Evolutionary conservation across 2,797 vertebrate genomes (phyloP).

Genomic region (Microctenopoma steveboyesi): DNA sequence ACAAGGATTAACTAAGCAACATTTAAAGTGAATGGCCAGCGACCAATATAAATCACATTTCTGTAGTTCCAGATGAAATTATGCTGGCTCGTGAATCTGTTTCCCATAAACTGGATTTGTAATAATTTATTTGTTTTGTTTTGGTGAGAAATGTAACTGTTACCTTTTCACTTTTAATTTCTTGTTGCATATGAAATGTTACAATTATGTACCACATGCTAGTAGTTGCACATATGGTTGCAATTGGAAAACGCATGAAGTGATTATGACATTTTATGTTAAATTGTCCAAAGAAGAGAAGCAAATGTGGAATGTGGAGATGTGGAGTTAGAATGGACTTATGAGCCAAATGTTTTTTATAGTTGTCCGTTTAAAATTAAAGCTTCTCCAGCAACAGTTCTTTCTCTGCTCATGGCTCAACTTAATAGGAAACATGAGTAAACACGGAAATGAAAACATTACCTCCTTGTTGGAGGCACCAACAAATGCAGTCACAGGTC

Average conservation of each 20-base stretch:
- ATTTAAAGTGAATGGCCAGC: not conserved
- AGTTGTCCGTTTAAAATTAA: not conserved
- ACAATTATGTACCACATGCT: not conserved
- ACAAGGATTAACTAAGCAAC: not conserved
- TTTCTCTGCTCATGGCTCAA: not conserved
- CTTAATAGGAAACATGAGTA: not conserved
- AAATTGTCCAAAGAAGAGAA: conserved; percentile 1
- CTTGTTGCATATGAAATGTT: not conserved
- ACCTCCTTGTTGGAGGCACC: not conserved
- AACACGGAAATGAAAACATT: not conserved
- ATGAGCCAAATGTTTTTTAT: not conserved
- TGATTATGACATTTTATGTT: conserved; percentile 1
- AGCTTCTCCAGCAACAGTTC: not conserved
- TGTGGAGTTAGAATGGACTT: not conserved
- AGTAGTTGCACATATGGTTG: conserved; percentile 11
- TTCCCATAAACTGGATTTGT: not conserved
- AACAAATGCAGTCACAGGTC: conserved; percentile 13
- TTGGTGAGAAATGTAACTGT: not conserved
- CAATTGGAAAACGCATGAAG: conserved; percentile 1
- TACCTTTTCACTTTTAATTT: not conserved
- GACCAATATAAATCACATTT: not conserved
- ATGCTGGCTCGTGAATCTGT: not conserved
- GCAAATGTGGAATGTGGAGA: not conserved
- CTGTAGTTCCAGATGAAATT: no score
- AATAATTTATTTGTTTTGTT: not conserved